phyloP scores from a whole-genome alignment of 2,888 invertebrate genomes.

The Alloscopus bannaensis region DNA sequence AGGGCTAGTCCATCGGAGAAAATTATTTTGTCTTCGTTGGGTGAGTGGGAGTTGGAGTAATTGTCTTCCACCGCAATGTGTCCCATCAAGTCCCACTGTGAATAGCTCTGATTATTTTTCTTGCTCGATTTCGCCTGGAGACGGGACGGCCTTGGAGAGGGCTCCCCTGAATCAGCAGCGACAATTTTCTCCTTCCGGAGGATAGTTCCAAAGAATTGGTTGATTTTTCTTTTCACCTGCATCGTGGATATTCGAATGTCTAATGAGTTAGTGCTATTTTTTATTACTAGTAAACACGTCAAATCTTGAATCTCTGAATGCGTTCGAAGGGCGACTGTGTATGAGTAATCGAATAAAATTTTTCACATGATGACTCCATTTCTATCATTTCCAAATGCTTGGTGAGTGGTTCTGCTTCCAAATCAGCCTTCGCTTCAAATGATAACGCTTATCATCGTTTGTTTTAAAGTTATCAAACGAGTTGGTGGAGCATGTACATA shows the following conservation, averaged over 20 bases:
- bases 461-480: conserved; percentile 21
- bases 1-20: conserved; percentile 36
- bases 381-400: neutral
- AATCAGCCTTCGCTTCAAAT: conserved; percentile 7
- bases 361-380: neutral
- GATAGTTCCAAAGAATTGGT: conserved; percentile 49
- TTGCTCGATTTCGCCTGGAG: conserved; percentile 20
- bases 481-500: neutral
- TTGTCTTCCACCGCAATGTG: conserved; percentile 26
- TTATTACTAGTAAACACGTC: too few species aligned
- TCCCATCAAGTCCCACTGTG: conserved; percentile 52
- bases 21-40: conserved; percentile 16
- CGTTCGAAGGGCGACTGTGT: too few species aligned
- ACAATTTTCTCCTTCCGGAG: conserved; percentile 39
- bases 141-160: neutral
- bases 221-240: conserved; percentile 49
- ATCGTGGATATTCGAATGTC: conserved; percentile 21
- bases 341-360: neutral
- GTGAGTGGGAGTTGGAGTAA: neutral
- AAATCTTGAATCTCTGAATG: too few species aligned
- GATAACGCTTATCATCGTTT: conserved; percentile 31
- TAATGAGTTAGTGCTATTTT: too few species aligned
- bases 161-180: conserved; percentile 13
- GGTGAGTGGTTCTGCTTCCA: neutral
- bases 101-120: conserved; percentile 47